Evolutionary conservation across 2,888 invertebrate genomes (phyloP).

Genomic region (Physocephala rufipes): DNA sequence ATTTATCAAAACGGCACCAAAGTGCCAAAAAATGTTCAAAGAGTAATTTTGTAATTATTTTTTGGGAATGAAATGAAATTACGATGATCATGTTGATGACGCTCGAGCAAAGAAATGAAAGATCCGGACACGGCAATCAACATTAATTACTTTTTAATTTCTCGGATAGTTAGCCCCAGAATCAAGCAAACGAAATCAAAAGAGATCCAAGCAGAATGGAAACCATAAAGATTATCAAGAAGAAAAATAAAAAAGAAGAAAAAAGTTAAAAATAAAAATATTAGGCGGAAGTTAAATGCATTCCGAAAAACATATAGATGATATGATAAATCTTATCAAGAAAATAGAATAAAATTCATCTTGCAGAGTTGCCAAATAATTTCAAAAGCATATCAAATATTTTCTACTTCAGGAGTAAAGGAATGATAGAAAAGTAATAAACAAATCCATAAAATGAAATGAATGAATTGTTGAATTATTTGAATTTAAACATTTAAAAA

Average conservation of each 20-base stretch:
- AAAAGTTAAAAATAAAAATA: neutral
- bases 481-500: no score
- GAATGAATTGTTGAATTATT: no score
- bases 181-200: neutral
- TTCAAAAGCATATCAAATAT: no score
- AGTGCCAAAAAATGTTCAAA: slow-evolving; percentile 30
- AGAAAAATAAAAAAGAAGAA: neutral
- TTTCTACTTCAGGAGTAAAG: no score
- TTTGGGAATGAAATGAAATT: slow-evolving; percentile 4
- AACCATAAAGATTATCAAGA: neutral
- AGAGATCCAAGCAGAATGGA: neutral
- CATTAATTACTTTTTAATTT: slow-evolving; percentile 32
- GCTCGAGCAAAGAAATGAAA: neutral
- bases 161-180: slow-evolving; percentile 1
- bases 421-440: no score
- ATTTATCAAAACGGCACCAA: neutral
- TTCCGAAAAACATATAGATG: slow-evolving; percentile 6
- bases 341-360: neutral
- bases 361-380: no score
- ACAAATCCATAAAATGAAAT: no score
- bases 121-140: slow-evolving; percentile 16
- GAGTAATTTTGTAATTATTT: slow-evolving; percentile 16
- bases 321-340: slow-evolving; percentile 3
- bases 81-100: slow-evolving; percentile 4
- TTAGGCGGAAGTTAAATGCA: neutral